Conservation (phyloP, 2,888 invertebrate species). For the Cheilosia pagana region DNA sequence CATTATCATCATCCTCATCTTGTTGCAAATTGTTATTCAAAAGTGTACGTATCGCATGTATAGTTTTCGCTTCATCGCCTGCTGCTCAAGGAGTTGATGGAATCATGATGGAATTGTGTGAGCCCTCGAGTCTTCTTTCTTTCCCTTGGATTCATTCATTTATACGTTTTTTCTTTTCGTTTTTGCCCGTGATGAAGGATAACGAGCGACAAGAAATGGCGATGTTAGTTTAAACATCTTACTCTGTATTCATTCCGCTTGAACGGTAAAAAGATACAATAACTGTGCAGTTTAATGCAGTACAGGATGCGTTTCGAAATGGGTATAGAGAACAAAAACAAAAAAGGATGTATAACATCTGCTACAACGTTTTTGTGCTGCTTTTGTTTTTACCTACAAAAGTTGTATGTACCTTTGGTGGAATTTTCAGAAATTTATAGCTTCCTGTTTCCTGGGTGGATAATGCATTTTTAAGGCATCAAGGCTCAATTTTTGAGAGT, state of each 20-base stretch:
- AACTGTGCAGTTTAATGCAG: constrained; percentile 25
- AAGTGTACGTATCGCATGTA: constrained; percentile 59
- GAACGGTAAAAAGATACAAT: constrained; percentile 62
- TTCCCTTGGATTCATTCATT: constrained; percentile 7
- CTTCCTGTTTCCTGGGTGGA: too few species aligned
- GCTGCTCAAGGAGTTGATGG: constrained; percentile 54
- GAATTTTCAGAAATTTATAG: too few species aligned
- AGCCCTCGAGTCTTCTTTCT: constrained; percentile 7
- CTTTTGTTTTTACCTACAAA: neutral
- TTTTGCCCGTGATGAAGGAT: constrained; percentile 39
- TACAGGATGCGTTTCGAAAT: neutral
- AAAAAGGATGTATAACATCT: neutral
- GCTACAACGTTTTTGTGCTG: neutral
- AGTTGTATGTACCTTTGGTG: neutral
- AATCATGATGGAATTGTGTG: constrained; percentile 65
- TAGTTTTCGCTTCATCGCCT: constrained; percentile 67
- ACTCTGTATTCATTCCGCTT: constrained; percentile 69
- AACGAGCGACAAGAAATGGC: constrained; percentile 40
- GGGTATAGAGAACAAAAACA: neutral
- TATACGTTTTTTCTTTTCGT: neutral
- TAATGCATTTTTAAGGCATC: too few species aligned
- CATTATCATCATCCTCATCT: constrained; percentile 65
- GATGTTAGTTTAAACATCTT: constrained; percentile 46
- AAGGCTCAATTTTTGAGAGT: too few species aligned
- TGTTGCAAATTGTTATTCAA: constrained; percentile 75